Conservation (phyloP, 2,888 invertebrate species). For the Meteorus colon region DNA sequence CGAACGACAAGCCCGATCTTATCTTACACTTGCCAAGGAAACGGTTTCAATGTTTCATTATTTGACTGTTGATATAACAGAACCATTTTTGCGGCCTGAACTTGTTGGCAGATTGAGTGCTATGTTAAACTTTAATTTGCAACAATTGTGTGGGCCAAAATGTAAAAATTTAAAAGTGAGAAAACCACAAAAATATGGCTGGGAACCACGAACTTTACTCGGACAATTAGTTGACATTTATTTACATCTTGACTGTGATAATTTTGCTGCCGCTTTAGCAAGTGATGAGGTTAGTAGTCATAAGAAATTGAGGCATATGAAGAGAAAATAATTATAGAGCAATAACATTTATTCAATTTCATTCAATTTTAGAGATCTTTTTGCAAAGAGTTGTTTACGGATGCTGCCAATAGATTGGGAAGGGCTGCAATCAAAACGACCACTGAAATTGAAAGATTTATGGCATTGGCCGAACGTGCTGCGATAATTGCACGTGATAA, state of each 20-base stretch:
- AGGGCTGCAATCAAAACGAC: conserved; percentile 88
- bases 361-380: conserved; percentile 88
- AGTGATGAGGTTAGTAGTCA: conserved; percentile 87
- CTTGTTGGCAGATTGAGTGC: conserved; percentile 95
- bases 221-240: conserved; percentile 97
- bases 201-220: conserved; percentile 95
- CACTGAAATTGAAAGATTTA: conserved; percentile 90
- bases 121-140: conserved; percentile 98
- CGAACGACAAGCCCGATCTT: conserved; percentile 91
- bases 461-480: conserved; percentile 84
- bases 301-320: conserved; percentile 49
- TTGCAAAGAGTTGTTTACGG: conserved; percentile 92
- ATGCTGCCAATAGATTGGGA: conserved; percentile 88
- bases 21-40: conserved; percentile 92
- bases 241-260: conserved; percentile 93
- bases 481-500: conserved; percentile 86
- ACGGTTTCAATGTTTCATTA: conserved; percentile 99
- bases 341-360: neutral
- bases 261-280: conserved; percentile 93
- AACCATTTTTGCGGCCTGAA: conserved; percentile 95
- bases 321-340: neutral
- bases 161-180: conserved; percentile 95
- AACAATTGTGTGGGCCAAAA: conserved; percentile 96
- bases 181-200: conserved; percentile 95
- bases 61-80: conserved; percentile 93